Evolutionary conservation across 35 echinoderm and acorn worm species (phyloP), one percentile per base, ranked within the genome.

Genomic region (Nesometra sesokonis): DNA sequence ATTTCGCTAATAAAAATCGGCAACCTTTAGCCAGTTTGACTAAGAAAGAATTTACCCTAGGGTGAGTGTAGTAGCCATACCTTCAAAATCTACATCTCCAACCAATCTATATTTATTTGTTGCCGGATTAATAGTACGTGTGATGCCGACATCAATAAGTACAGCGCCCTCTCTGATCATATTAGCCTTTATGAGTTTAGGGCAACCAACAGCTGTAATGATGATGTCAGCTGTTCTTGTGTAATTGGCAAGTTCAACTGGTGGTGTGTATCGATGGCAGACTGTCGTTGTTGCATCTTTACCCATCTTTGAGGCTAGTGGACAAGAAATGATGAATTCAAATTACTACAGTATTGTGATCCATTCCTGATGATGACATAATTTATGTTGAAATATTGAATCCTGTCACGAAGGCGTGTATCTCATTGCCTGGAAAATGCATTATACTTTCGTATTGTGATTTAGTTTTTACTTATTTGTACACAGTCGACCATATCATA

Each of bases 121-220:
- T 36, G 86, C 47, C 33, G 77, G 46, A 84, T 95, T 89, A 32
- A 76, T 52, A 32, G 92, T 38, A 82, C 93, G 80, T 35, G 89
- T 95, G 79, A 95, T 92, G n/a, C 93, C 93, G 32, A 92, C 93
- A 35, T 95, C 93, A 29, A 95, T 92, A 34, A 95, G 87, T 9
- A 87, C 87, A 39, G 87, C 90, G 3, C 93, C 93, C 17, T 92
- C 93, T 85, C 92, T 95, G 30, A 95, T 85, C 93, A 95, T 95
- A 80, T 95, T 90, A 11, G 90, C 90, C 0, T 77, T 90, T 29
- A 95, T 90, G 4, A 95, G 87, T 35, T 82, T 46, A 13, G 93
- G 93, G 46, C 47, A 82, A 8, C 93, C 93, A 31, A 89, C 90
- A 29, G 93, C 93, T 17, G 86, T 87, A 0, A 95, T 87, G 27